Percentiles rank a stretch among this genome's conserved stretches.
Evolutionary conservation across 2,113 vertebrate species (phyloP).

Genomic region (Dipodomys stephensi): DNA sequence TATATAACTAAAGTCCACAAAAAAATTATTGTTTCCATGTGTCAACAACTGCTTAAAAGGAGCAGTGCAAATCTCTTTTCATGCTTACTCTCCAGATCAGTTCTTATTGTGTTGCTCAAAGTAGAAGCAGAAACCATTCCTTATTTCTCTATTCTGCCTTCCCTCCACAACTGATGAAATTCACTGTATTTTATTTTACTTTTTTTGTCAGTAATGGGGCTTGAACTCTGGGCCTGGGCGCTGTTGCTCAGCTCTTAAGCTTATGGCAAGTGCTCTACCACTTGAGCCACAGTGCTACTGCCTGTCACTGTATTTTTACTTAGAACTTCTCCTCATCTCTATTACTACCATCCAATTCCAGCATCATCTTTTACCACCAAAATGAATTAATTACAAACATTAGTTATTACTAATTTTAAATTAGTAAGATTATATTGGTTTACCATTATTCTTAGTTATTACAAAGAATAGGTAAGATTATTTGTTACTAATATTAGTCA

Average conservation of each 20-base stretch:
- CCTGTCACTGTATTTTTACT: not conserved
- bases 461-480: no score
- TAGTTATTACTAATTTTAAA: no score
- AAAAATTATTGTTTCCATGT: not conserved
- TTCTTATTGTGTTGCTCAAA: not conserved
- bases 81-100: not conserved
- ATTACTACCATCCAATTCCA: no score
- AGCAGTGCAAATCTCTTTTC: not conserved
- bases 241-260: no score
- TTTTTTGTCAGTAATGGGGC: not conserved
- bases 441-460: no score
- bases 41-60: not conserved
- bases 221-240: no score
- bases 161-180: not conserved
- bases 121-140: not conserved
- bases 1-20: not conserved
- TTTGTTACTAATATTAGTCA: no score
- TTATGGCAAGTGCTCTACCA: no score
- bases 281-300: not conserved
- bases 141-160: not conserved
- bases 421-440: no score
- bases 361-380: not conserved
- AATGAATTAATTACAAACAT: no score
- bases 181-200: not conserved
- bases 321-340: not conserved